Evolutionary conservation across 1,140 invertebrate species (phyloP), one percentile per base, ranked within the genome.

Genomic region (Solenopsis invicta): DNA sequence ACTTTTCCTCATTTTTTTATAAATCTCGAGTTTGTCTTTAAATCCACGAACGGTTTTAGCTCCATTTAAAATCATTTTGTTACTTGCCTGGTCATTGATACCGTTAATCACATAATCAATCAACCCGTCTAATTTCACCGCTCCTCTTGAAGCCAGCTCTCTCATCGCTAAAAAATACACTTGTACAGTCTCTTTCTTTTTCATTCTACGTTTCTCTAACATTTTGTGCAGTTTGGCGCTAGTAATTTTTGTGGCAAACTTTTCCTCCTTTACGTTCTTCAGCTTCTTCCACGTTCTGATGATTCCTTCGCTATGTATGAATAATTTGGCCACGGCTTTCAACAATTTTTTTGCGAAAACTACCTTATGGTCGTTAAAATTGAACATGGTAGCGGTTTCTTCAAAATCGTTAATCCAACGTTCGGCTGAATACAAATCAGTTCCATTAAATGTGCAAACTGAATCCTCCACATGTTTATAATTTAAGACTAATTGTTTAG

Each of bases 111-210:
- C 71, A 12, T 72, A 72, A 1, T 74, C 71, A 1, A 74, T 37
- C 10, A 74, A 18, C 5, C 50, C 71, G 12, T 74, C 29, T 10
- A 10, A 18, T n/a, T 74, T 50, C 5, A 74, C 24, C 10, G 29
- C 50, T 2, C 29, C 16, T 41, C 50, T 50, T 12, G 18, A 62
- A 2, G 87, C 92, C 18, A 93, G 21, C 85, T 93, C 92, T 64
- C 82, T 89, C 88, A 93, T 93, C 0, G 66, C 54, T 12, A 90
- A 41, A 24, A 89, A 88, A 90, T 94, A 92, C 82, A 92, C 91
- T 66, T 92, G 89, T 4, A 89, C 34, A 0, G 82, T 81, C 82
- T 93, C 90, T 16, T 88, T 64, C 18, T 69, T 81, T n/a, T 82
- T 87, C 56, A 88, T 90, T 66, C 74, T 91, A 74, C 89, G 74